Percentiles rank a stretch among this genome's conserved stretches.
Evolutionary conservation across 1,140 invertebrate genomes (phyloP).

Genomic region (Sycophaga agraensis): DNA sequence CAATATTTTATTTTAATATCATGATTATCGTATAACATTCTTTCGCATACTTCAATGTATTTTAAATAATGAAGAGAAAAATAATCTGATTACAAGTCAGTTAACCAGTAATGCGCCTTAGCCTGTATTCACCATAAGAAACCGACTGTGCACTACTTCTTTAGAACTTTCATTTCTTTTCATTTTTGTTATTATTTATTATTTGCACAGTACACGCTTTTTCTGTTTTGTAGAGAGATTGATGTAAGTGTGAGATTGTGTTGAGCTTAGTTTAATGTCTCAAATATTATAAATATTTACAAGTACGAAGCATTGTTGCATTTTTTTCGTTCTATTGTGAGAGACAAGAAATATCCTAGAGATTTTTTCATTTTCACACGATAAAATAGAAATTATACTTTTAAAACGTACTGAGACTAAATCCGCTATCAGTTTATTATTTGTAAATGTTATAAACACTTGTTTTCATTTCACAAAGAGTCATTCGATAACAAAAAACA

Average conservation of each 20-base stretch:
- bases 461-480: constrained; percentile 25
- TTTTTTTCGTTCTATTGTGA: neutral
- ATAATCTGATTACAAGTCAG: too few relatives aligned
- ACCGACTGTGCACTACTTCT: constrained; percentile 14
- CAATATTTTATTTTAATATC: too few relatives aligned
- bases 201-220: constrained; percentile 1
- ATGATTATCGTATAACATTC: too few relatives aligned
- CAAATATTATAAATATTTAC: neutral
- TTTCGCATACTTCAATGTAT: too few relatives aligned
- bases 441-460: constrained; percentile 15
- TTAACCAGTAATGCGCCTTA: too few relatives aligned
- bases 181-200: constrained; percentile 7
- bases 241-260: constrained; percentile 11
- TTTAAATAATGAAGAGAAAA: too few relatives aligned
- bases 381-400: neutral
- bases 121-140: too few relatives aligned
- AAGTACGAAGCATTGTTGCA: neutral
- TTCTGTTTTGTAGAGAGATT: constrained; percentile 17
- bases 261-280: neutral
- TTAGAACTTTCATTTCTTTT: constrained; percentile 14
- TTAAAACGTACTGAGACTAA: constrained; percentile 3
- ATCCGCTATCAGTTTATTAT: constrained; percentile 7
- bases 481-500: neutral
- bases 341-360: constrained; percentile 21
- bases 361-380: constrained; percentile 29